Evolutionary conservation across 2,113 vertebrate genomes (phyloP), one percentile per base, ranked within the genome.

Genomic region (Brachypteracias leptosomus): DNA sequence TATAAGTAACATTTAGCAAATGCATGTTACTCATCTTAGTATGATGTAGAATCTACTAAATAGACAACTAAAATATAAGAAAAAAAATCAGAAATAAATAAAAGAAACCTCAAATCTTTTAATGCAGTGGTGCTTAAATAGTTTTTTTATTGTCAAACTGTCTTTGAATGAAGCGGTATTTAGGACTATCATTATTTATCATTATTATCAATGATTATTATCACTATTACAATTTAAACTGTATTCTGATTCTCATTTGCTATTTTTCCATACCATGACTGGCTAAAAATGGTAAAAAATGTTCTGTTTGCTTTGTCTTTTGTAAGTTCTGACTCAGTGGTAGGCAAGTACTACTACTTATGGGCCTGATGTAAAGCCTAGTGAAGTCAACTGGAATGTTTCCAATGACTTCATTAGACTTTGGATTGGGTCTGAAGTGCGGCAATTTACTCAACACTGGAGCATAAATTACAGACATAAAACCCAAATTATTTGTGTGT

Each of bases 401-500:
- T 97, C 93, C 94, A 96, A 80, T 96, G 31, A 94, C 79, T 96
- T 96, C 88, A 96, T 76, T 91, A 91, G 85, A 88, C 74, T 83
- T 88, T 86, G 92, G 68, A 95, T 94, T 93, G 33, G 85, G 82
- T 88, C 84, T 97, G 83, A 96, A 94, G 91, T 95, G 89, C 83
- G 93, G 91, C 95, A 96, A 95, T 95, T 95, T 93, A 94, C 88
- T 96, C 85, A 92, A 61, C 85, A 95, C 74, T 68, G 55, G 18
- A 95, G 77, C 73, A 96, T 96, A 96, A 96, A 95, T 96, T 95
- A 95, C 63, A 83, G 89, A 93, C 90, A 94, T 96, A 93, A 96
- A 97, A 95, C 68, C 1, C 85, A 89, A 96, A 96, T 96, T 97
- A 96, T 96, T 96, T 96, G 88, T 96, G 94, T 95, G 85, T 93